Conservation (phyloP, 92 coral and sea anemone genomes). For the Actinostola sp. region DNA sequence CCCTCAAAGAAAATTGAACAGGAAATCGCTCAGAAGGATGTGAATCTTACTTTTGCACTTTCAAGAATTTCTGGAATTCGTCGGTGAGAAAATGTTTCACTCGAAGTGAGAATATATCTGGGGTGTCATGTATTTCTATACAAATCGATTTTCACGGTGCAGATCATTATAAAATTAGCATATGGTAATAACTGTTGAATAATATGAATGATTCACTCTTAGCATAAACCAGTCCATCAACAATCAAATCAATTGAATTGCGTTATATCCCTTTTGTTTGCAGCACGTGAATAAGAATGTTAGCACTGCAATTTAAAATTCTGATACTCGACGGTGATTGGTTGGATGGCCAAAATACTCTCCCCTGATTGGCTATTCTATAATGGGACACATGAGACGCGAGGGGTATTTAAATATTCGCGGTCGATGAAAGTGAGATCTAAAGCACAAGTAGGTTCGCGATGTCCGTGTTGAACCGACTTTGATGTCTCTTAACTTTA, state of each 20-base stretch:
- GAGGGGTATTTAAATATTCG: constrained; percentile 98
- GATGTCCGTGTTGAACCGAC: neutral
- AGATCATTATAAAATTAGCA: constrained; percentile 18
- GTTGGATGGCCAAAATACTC: constrained; percentile 29
- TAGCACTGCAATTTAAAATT: constrained; percentile 83
- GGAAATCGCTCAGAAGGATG: neutral
- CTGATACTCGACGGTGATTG: constrained; percentile 63
- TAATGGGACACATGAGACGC: constrained; percentile 94
- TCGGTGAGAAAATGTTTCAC: neutral
- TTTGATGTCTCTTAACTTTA: constrained; percentile 3
- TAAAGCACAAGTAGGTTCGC: constrained; percentile 21
- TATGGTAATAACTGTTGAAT: constrained; percentile 18
- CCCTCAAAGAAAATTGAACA: neutral
- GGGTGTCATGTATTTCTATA: neutral
- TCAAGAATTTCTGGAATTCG: neutral
- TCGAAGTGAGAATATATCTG: constrained; percentile 3
- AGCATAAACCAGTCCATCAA: constrained; percentile 19
- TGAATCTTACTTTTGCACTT: neutral
- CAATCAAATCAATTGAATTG: constrained; percentile 45
- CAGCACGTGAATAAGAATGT: constrained; percentile 75
- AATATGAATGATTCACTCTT: constrained; percentile 8
- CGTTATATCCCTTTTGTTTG: constrained; percentile 62
- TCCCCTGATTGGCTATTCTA: constrained; percentile 70
- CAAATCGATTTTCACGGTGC: no score
- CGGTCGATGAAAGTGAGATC: constrained; percentile 94